Conservation (phyloP, 1,140 invertebrate genomes). For the Mycetomoellerius zeteki region DNA sequence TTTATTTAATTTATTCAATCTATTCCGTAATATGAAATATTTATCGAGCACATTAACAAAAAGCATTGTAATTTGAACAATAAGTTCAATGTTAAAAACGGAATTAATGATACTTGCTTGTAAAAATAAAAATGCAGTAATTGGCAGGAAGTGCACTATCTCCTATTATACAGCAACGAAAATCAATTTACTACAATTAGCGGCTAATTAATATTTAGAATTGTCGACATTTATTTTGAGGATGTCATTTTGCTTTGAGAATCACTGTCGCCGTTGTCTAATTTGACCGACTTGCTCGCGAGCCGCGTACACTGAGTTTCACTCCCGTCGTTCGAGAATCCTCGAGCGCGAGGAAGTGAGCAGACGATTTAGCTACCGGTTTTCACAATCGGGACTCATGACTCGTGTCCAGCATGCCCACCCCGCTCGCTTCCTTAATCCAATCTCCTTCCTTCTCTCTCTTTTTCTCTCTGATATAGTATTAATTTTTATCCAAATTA, state of each 20-base stretch:
- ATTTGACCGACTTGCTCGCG: conserved; percentile 68
- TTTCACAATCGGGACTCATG: conserved; percentile 64
- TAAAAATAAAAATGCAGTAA: background rate
- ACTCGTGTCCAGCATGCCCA: conserved; percentile 39
- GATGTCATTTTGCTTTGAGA: conserved; percentile 46
- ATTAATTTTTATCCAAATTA: background rate
- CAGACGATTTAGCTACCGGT: conserved; percentile 60
- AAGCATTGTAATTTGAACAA: background rate
- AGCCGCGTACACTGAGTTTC: conserved; percentile 62
- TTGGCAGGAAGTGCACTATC: background rate
- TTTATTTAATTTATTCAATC: background rate
- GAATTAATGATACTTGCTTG: background rate
- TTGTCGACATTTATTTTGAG: background rate
- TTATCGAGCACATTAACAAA: background rate
- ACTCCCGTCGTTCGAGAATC: conserved; percentile 57
- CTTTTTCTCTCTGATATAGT: background rate
- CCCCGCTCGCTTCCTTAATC: conserved; percentile 3
- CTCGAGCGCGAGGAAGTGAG: conserved; percentile 52
- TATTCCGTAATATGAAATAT: background rate
- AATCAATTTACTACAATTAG: background rate
- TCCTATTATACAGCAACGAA: background rate
- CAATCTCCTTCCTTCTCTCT: background rate
- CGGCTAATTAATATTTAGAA: background rate
- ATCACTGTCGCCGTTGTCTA: conserved; percentile 63
- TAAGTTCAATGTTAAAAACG: background rate